phyloP scores from a whole-genome alignment of 1,140 invertebrate genomes.

The Patella vulgata region DNA sequence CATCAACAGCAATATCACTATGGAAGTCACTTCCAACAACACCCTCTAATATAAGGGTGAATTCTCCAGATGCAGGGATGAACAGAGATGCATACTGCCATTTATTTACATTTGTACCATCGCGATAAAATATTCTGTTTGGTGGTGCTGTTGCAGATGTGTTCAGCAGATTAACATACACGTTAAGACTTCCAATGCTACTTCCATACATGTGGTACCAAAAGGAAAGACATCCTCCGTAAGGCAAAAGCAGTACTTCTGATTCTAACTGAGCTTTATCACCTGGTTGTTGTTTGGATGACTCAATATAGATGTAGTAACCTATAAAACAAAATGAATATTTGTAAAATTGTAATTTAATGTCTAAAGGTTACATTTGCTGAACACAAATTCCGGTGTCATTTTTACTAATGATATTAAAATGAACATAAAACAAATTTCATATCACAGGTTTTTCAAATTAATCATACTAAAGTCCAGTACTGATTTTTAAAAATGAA shows the following conservation, averaged over 20 bases:
- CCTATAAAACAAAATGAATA: conserved; percentile 36
- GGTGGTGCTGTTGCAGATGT: conserved; percentile 9
- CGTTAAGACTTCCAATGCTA: conserved; percentile 47
- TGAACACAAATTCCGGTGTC: too few relatives aligned
- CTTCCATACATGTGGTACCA: conserved; percentile 82
- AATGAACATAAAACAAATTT: too few relatives aligned
- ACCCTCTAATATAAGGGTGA: conserved; percentile 33
- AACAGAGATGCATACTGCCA: conserved; percentile 9
- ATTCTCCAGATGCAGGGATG: background rate
- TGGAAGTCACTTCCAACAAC: conserved; percentile 38
- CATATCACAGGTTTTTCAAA: too few relatives aligned
- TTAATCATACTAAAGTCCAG: too few relatives aligned
- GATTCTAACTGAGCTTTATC: conserved; percentile 53
- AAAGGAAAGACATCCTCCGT: conserved; percentile 67
- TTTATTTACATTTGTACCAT: conserved; percentile 30
- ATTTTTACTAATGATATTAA: too few relatives aligned
- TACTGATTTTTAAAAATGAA: too few relatives aligned
- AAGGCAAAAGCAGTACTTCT: conserved; percentile 30
- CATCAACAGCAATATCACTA: conserved; percentile 58
- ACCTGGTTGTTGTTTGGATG: conserved; percentile 47
- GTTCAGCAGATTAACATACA: conserved; percentile 36
- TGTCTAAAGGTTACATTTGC: too few relatives aligned
- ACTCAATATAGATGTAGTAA: conserved; percentile 62
- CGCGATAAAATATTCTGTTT: conserved; percentile 25
- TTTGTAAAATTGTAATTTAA: background rate